phyloP scores from a whole-genome alignment of 2,797 vertebrate species.

The Astyanax mexicanus region DNA sequence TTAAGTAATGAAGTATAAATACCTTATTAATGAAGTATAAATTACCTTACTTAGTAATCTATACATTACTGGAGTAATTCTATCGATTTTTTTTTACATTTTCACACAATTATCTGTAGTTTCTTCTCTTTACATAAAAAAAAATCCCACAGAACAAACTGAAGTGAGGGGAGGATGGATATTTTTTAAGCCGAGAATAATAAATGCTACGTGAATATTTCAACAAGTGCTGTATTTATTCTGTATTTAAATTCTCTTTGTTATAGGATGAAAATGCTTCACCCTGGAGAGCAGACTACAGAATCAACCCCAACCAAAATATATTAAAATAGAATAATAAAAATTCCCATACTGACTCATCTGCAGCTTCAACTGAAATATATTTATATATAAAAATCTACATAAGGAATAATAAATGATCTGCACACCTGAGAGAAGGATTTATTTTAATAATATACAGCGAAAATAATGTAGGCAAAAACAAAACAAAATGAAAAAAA shows the following conservation, averaged over 20 bases:
- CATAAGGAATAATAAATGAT: not conserved
- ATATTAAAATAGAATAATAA: constrained; percentile 69
- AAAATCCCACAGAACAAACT: too few species aligned
- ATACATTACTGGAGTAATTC: too few species aligned
- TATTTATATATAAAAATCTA: not conserved
- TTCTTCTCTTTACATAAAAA: too few species aligned
- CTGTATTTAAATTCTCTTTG: constrained; percentile 1
- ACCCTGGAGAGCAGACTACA: constrained; percentile 55
- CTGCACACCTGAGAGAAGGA: not conserved
- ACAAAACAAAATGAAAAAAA: not conserved
- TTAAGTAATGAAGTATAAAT: too few species aligned
- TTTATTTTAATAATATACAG: not conserved
- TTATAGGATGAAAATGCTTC: constrained; percentile 43
- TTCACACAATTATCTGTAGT: too few species aligned
- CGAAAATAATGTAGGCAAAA: too few species aligned
- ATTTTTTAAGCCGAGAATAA: not conserved
- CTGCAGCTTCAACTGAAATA: not conserved
- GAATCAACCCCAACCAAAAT: constrained; percentile 54
- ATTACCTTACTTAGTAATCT: too few species aligned
- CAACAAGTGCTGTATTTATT: not conserved
- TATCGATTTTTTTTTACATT: too few species aligned
- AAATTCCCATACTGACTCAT: constrained; percentile 54
- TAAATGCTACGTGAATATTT: constrained; percentile 17
- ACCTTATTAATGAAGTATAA: too few species aligned
- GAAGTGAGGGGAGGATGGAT: not conserved